phyloP scores from a whole-genome alignment of 2,797 vertebrate species.

The Pipistrellus nathusii region DNA sequence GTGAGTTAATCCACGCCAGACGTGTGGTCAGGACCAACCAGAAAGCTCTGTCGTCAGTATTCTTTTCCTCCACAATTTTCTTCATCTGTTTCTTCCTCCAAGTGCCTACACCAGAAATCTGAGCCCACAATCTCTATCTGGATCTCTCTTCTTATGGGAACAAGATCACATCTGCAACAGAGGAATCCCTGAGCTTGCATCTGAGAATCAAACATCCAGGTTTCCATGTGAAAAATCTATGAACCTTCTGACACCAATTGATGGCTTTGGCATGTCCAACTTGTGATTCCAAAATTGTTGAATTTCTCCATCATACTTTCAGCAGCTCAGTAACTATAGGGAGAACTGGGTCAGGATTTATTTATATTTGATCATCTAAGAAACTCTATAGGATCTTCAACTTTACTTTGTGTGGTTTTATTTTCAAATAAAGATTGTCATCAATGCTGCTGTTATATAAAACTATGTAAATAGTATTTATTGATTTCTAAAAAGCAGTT shows the following conservation, averaged over 20 bases:
- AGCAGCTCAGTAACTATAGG: constrained; percentile 89
- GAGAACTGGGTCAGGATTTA: background rate
- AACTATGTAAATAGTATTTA: background rate
- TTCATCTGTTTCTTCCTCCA: constrained; percentile 59
- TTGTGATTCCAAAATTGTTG: constrained; percentile 89
- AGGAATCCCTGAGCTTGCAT: constrained; percentile 82
- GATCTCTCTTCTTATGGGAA: constrained; percentile 90
- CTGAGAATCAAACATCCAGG: constrained; percentile 84
- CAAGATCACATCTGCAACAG: constrained; percentile 79
- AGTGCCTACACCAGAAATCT: constrained; percentile 92
- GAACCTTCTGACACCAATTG: constrained; percentile 90
- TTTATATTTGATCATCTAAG: background rate
- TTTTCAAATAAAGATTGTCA: background rate
- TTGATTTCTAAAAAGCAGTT: background rate
- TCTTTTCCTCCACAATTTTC: background rate
- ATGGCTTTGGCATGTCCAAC: constrained; percentile 90
- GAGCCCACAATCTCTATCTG: constrained; percentile 90
- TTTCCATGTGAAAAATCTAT: constrained; percentile 92
- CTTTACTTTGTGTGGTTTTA: background rate
- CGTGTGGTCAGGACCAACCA: background rate
- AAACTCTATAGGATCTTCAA: background rate
- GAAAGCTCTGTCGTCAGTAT: background rate
- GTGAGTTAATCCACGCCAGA: background rate
- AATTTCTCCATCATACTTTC: constrained; percentile 90
- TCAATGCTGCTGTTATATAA: background rate